Conservation (phyloP, 2,797 vertebrate species). For the Rhadinocentrus ornatus region DNA sequence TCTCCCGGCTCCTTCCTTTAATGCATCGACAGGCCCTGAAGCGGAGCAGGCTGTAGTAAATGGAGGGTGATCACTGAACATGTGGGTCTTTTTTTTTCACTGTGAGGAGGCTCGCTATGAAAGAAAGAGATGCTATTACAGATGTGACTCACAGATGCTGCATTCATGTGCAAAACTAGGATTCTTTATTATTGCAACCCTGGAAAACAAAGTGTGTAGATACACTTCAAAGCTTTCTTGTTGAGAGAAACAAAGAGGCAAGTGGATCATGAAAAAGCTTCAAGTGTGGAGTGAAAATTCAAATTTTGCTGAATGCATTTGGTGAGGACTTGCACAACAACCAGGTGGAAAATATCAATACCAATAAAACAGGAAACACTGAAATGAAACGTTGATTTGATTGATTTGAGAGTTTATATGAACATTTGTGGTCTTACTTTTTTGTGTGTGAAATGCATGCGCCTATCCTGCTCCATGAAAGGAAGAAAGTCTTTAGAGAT, state of each 20-base stretch:
- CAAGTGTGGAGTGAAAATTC: slow-evolving; percentile 7
- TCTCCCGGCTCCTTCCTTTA: slow-evolving; percentile 50
- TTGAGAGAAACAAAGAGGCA: slow-evolving; percentile 10
- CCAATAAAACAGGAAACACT: too few relatives aligned
- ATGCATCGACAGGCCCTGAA: slow-evolving; percentile 56
- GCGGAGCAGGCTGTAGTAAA: slow-evolving; percentile 61
- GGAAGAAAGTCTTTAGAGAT: too few relatives aligned
- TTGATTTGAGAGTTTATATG: too few relatives aligned
- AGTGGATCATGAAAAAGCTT: slow-evolving; percentile 3
- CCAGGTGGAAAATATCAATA: background rate
- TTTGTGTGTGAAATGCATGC: too few relatives aligned
- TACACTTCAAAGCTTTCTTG: slow-evolving; percentile 15
- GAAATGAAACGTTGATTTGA: too few relatives aligned
- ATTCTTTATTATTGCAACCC: slow-evolving; percentile 17
- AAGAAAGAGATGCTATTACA: slow-evolving; percentile 63
- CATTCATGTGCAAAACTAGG: slow-evolving; percentile 28
- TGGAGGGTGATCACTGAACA: slow-evolving; percentile 71
- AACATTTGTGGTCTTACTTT: too few relatives aligned
- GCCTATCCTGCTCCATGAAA: too few relatives aligned
- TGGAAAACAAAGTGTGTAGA: background rate
- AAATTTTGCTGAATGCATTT: slow-evolving; percentile 18
- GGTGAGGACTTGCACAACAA: slow-evolving; percentile 19
- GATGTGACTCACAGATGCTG: slow-evolving; percentile 32
- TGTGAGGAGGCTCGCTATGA: slow-evolving; percentile 42
- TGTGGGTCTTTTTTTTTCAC: slow-evolving; percentile 63